Percentiles rank a stretch among this genome's conserved stretches.
phyloP scores from a whole-genome alignment of 2,113 vertebrate genomes.

The Melanostigma gelatinosum region DNA sequence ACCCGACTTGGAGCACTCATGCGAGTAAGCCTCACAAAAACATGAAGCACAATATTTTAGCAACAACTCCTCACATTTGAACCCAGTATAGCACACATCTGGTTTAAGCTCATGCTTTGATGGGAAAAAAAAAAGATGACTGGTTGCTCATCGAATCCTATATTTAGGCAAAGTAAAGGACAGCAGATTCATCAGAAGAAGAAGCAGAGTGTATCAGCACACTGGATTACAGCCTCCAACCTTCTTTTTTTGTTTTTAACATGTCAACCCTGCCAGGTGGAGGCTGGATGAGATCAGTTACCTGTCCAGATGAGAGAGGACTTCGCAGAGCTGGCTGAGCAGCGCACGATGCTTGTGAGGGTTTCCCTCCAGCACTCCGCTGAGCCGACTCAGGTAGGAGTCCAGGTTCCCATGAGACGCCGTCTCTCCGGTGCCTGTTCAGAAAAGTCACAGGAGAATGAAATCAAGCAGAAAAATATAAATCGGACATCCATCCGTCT shows the following conservation, averaged over 20 bases:
- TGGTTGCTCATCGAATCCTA: neutral
- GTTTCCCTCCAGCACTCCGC: conserved; percentile 90
- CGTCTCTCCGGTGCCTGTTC: conserved; percentile 92
- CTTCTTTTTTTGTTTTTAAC: neutral
- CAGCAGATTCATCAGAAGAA: neutral
- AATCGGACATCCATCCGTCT: neutral
- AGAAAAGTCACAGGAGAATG: neutral
- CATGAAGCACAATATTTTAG: too few relatives aligned
- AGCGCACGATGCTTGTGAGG: conserved; percentile 91
- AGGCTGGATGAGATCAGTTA: conserved; percentile 58
- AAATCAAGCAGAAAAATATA: neutral
- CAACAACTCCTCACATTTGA: too few relatives aligned
- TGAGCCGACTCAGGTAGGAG: conserved; percentile 94
- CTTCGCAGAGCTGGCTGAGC: conserved; percentile 90
- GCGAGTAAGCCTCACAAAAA: too few relatives aligned
- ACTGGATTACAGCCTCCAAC: neutral
- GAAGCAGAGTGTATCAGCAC: neutral
- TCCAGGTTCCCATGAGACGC: conserved; percentile 93
- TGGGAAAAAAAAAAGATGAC: too few relatives aligned
- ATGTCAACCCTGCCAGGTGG: neutral
- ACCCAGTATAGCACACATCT: too few relatives aligned
- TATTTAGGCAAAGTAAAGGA: neutral
- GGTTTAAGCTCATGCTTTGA: too few relatives aligned
- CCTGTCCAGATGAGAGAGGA: conserved; percentile 94
- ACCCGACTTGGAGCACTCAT: too few relatives aligned